Conservation (phyloP, 2,888 invertebrate genomes). For the Microchrysa polita region DNA sequence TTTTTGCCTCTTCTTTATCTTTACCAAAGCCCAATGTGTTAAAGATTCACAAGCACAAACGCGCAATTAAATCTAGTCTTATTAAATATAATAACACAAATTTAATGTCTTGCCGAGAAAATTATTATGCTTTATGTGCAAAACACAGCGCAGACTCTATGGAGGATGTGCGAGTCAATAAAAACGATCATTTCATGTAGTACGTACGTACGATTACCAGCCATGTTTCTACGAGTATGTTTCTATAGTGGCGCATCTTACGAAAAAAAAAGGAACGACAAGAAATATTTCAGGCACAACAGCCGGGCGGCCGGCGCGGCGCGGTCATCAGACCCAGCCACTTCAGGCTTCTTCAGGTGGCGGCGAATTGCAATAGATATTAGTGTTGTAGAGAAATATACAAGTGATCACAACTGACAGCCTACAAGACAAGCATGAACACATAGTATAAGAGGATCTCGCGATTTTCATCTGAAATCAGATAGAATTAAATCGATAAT, state of each 20-base stretch:
- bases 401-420: background rate
- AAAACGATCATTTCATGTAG: conserved; percentile 34
- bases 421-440: background rate
- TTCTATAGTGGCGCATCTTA: no score
- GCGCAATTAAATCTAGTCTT: conserved; percentile 37
- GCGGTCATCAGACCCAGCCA: no score
- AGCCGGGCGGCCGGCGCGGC: no score
- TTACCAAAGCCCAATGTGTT: background rate
- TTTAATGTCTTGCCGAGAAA: conserved; percentile 22
- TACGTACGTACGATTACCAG: background rate
- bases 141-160: no score
- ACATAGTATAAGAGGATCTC: background rate
- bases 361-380: background rate
- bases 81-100: conserved; percentile 42
- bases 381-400: no score
- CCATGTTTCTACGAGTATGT: no score
- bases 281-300: no score
- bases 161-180: conserved; percentile 21
- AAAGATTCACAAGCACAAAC: conserved; percentile 7
- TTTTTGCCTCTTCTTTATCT: conserved; percentile 14
- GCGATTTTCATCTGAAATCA: conserved; percentile 20
- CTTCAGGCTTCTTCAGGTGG: background rate
- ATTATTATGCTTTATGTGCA: background rate
- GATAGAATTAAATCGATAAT: conserved; percentile 34
- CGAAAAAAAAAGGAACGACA: no score